Conservation (phyloP, 2,797 vertebrate genomes). For the Lutjanus campechanus region DNA sequence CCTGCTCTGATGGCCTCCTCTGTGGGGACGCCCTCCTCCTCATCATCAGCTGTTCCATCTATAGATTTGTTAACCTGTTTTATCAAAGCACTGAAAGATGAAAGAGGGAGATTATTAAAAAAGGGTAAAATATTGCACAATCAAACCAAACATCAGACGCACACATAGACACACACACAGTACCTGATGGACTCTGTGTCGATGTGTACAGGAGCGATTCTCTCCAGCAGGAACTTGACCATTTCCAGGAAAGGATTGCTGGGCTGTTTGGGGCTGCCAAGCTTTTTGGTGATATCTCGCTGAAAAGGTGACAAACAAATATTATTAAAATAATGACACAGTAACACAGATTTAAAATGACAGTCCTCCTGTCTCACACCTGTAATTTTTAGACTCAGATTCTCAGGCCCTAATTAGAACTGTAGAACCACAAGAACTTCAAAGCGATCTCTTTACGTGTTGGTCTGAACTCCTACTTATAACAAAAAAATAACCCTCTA, state of each 20-base stretch:
- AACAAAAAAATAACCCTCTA: no score
- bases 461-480: background rate
- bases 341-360: background rate
- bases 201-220: slow-evolving; percentile 97
- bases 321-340: background rate
- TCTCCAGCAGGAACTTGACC: slow-evolving; percentile 98
- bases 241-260: slow-evolving; percentile 99
- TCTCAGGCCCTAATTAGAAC: background rate
- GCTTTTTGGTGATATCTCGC: slow-evolving; percentile 98
- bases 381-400: background rate
- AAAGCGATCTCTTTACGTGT: background rate
- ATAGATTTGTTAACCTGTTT: slow-evolving; percentile 99
- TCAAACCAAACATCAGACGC: background rate
- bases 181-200: slow-evolving; percentile 97
- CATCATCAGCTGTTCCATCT: slow-evolving; percentile 97
- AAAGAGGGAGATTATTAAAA: background rate
- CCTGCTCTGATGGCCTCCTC: slow-evolving; percentile 97
- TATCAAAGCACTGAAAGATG: slow-evolving; percentile 90
- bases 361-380: no score
- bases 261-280: slow-evolving; percentile 97
- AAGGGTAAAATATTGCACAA: background rate
- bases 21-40: slow-evolving; percentile 96
- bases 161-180: background rate
- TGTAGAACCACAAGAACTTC: background rate
- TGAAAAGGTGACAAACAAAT: slow-evolving; percentile 68